Conservation (phyloP, 2,888 invertebrate genomes). For the Chymomyza fuscimana region DNA sequence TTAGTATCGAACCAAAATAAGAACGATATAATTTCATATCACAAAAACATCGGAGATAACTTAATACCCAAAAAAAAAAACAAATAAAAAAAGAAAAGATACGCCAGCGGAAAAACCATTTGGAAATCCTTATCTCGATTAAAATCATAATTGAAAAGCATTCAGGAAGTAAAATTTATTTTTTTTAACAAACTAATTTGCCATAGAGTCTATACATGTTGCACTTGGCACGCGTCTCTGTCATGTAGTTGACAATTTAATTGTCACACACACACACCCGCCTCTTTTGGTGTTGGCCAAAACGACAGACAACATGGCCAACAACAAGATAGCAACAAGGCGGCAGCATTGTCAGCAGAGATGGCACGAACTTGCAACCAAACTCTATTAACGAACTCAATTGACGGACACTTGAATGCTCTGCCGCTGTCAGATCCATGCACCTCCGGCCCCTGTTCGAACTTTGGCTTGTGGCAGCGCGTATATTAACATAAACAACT, state of each 20-base stretch:
- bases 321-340: not conserved
- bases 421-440: constrained; percentile 52
- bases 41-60: too few relatives aligned
- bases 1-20: too few relatives aligned
- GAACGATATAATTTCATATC: too few relatives aligned
- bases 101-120: too few relatives aligned
- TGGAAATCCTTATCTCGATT: too few relatives aligned
- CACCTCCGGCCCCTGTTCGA: constrained; percentile 16
- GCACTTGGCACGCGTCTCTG: constrained; percentile 69
- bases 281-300: constrained; percentile 59
- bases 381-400: constrained; percentile 72
- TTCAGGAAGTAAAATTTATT: constrained; percentile 9
- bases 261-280: constrained; percentile 77
- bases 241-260: constrained; percentile 73
- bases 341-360: constrained; percentile 18
- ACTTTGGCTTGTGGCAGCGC: constrained; percentile 11
- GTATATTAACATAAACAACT: constrained; percentile 68
- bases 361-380: constrained; percentile 53
- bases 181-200: constrained; percentile 26
- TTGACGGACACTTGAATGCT: constrained; percentile 74
- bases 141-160: constrained; percentile 56
- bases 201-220: constrained; percentile 20
- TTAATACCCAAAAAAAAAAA: too few relatives aligned
- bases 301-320: not conserved
- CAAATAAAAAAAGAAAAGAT: too few relatives aligned